Evolutionary conservation across 2,113 vertebrate genomes (phyloP).

Genomic region (Peromyscus maniculatus): DNA sequence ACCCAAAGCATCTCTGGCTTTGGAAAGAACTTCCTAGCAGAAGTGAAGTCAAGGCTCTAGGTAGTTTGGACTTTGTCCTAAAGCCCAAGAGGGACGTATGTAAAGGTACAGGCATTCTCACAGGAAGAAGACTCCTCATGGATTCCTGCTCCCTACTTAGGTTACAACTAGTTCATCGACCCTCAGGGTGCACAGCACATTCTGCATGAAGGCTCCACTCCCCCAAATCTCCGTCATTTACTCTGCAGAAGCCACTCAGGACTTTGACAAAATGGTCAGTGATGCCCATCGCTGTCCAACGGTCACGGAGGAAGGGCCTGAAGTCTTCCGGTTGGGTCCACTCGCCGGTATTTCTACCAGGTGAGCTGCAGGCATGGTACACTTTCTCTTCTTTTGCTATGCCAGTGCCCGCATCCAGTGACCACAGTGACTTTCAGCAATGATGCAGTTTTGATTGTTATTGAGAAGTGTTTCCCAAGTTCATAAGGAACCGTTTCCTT

Average conservation of each 20-base stretch:
- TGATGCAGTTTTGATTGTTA: background rate
- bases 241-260: background rate
- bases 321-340: background rate
- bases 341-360: background rate
- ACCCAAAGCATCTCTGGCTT: background rate
- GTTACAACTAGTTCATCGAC: background rate
- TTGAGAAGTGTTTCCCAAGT: slow-evolving; percentile 2
- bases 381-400: background rate
- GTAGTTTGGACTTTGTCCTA: background rate
- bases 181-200: background rate
- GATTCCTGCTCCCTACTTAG: background rate
- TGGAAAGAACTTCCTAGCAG: background rate
- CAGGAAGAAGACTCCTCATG: background rate
- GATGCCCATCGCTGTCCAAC: background rate
- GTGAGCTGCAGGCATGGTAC: background rate
- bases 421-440: background rate
- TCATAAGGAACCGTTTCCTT: background rate
- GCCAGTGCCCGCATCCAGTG: background rate
- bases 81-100: background rate
- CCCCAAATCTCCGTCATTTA: background rate
- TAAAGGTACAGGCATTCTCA: background rate
- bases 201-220: background rate
- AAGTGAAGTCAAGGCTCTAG: background rate
- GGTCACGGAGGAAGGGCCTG: background rate
- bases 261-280: background rate